phyloP scores from a whole-genome alignment of 2,113 vertebrate genomes.

The Scolopax mira region DNA sequence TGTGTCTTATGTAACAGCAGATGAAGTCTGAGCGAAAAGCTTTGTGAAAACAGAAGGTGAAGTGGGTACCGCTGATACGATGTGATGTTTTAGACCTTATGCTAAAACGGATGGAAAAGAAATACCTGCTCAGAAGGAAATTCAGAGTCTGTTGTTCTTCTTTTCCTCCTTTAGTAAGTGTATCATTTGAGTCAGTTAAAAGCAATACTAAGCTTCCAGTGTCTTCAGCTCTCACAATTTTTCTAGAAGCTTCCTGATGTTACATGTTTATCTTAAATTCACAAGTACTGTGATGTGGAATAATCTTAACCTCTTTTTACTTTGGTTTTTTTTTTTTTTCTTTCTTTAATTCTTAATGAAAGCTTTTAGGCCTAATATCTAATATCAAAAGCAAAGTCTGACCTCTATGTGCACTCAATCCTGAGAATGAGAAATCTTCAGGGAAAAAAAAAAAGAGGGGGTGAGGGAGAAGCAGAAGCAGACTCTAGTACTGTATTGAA shows the following conservation, averaged over 20 bases:
- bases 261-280: neutral
- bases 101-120: neutral
- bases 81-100: neutral
- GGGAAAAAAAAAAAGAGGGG: neutral
- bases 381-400: neutral
- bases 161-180: neutral
- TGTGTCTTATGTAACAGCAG: neutral
- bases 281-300: neutral
- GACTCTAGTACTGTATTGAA: neutral
- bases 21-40: neutral
- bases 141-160: neutral
- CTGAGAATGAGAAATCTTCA: neutral
- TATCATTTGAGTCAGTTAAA: neutral
- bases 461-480: fast-evolving
- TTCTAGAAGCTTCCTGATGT: neutral
- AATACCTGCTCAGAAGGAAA: neutral
- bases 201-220: neutral
- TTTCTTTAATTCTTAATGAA: neutral
- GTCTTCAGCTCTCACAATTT: neutral
- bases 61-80: neutral
- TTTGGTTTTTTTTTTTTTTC: neutral
- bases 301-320: neutral
- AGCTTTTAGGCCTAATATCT: neutral
- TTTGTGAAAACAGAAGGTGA: neutral
- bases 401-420: neutral